These are phyloP conservation scores for Potamilus streckersoni DNA, from an alignment of 1,140 invertebrate species.

Conservation along the genomic window DNA sequence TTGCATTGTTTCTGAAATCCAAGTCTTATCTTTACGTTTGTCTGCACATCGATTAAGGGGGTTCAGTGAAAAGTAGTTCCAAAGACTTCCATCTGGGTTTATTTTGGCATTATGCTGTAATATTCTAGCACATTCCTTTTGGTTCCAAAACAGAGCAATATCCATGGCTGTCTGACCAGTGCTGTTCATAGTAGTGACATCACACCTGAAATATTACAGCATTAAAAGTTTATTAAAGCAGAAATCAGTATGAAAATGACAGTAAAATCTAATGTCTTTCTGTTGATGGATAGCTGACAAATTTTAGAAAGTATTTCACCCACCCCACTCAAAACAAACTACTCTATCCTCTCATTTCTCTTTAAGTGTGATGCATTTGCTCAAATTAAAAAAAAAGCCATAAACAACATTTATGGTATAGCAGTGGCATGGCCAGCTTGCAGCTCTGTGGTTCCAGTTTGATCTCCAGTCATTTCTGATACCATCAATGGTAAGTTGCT, in stretches of 20 bases:
- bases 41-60: conserved; percentile 55
- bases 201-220: conserved; percentile 43
- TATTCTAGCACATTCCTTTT: conserved; percentile 38
- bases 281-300: not conserved
- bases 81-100: conserved; percentile 43
- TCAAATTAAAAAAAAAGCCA: too few relatives aligned
- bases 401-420: too few relatives aligned
- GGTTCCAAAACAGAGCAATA: conserved; percentile 64
- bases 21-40: conserved; percentile 54
- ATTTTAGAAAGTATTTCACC: not conserved
- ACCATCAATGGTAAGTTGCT: too few relatives aligned
- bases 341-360: not conserved
- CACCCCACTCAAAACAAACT: not conserved
- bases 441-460: too few relatives aligned
- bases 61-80: conserved; percentile 59
- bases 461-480: too few relatives aligned
- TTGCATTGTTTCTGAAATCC: conserved; percentile 46
- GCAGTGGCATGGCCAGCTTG: too few relatives aligned
- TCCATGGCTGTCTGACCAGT: conserved; percentile 62
- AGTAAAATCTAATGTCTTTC: not conserved
- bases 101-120: conserved; percentile 38
- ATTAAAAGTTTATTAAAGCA: not conserved
- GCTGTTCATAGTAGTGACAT: conserved; percentile 53
- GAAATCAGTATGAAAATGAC: not conserved
- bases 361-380: not conserved